These are phyloP conservation scores for Himalopsyche kuldschensis DNA, from an alignment of 2,888 invertebrate genomes.

Conservation along the genomic window DNA sequence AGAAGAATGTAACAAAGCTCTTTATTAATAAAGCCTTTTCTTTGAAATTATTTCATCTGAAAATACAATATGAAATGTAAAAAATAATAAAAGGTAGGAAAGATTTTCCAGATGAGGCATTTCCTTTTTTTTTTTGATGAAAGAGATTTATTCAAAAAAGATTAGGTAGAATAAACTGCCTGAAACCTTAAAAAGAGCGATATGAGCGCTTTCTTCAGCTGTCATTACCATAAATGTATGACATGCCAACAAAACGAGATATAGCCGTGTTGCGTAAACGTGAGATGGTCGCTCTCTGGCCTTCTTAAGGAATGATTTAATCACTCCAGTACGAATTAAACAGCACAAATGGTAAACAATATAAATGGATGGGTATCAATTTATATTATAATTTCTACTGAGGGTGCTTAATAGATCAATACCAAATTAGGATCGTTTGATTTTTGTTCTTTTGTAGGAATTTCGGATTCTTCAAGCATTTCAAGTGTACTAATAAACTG, in stretches of 20 bases:
- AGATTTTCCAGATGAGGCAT: background rate
- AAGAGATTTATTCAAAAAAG: background rate
- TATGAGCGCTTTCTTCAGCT: background rate
- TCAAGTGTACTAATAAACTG: too few relatives aligned
- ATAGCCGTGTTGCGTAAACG: background rate
- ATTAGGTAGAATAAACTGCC: background rate
- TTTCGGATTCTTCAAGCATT: too few relatives aligned
- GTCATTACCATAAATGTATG: constrained; percentile 15
- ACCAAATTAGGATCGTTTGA: too few relatives aligned
- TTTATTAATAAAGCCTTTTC: background rate
- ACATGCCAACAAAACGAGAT: constrained; percentile 8
- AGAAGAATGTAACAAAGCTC: background rate
- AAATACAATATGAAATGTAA: background rate
- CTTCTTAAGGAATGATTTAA: background rate
- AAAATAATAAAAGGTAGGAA: background rate
- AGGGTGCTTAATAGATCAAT: too few relatives aligned
- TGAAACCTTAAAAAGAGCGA: background rate
- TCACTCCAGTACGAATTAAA: background rate
- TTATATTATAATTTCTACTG: too few relatives aligned
- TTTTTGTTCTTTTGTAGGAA: too few relatives aligned
- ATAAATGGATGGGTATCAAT: too few relatives aligned
- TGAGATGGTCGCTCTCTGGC: background rate
- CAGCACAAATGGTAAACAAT: too few relatives aligned
- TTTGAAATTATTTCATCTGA: background rate
- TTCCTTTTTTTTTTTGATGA: background rate